Base-by-base conservation (phyloP, 2,797 vertebrate species). In the Miichthys miiuy region DNA sequence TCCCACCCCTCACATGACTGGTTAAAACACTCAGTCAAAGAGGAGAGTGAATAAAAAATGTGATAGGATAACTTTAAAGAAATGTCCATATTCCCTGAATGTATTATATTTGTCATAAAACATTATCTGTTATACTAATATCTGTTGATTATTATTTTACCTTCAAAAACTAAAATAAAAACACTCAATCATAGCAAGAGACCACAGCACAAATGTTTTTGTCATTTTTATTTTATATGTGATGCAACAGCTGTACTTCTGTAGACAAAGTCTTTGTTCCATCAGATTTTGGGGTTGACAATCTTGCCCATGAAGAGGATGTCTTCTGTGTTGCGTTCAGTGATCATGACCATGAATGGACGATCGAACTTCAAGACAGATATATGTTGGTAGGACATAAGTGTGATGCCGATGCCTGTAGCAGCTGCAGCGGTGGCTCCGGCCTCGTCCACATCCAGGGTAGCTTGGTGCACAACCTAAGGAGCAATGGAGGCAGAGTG, bases 341-440 rank as follows among this genome's bases (percentile, higher is more conserved):
- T 91, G 80, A 98, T 94, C 75, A 97, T 72, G 17, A 96, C 94
- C 80, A 98, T 95, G 72, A 98, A 98, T 0, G 97, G 97, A 42
- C 76, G 93, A 68, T 98, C 66, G 72, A 97, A 96, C 79, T 82
- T 96, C 27, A 2, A 0, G 8, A 7, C 8, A 2, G 8, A 38
- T 9, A n/a, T n/a, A n/a, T n/a, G n/a, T n/a, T n/a, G n/a, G n/a
- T n/a, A n/a, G 30, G 30, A 34, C 30, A 34, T 34, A 38, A 38
- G 34, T 9, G 8, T 9, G 34, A 38, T 38, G 8, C 8, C 2
- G 8, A 95, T 77, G 4, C 93, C 90, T 16, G 91, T 97, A 27
- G 82, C 95, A 10, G 88, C 95, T 61, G 93, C 68, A 4, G 96
- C 97, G 0, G 95, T 94, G 0, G 96, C 96, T 81, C 97, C 97